phyloP scores from a whole-genome alignment of 2,113 vertebrate species.

The Eleginops maclovinus region DNA sequence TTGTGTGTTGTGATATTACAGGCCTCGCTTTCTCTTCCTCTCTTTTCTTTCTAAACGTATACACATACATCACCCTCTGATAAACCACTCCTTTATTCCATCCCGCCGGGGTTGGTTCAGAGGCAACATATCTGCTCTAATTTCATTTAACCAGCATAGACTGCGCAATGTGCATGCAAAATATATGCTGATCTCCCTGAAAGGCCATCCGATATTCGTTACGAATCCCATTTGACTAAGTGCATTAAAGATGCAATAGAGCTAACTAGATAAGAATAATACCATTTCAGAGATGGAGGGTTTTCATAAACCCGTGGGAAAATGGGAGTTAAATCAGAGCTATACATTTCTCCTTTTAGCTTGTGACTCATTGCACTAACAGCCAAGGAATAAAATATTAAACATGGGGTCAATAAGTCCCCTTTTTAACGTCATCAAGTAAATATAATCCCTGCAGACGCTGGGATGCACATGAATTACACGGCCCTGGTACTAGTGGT shows the following conservation, averaged over 20 bases:
- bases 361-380: conserved; percentile 27
- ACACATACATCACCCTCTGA: background rate
- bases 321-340: conserved; percentile 14
- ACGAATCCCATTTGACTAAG: conserved; percentile 42
- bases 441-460: conserved; percentile 53
- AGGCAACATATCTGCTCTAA: conserved; percentile 43
- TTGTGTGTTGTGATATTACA: conserved; percentile 39
- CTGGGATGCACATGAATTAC: conserved; percentile 56
- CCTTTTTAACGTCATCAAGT: conserved; percentile 26
- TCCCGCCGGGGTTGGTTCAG: conserved; percentile 17
- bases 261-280: conserved; percentile 47
- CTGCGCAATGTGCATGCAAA: conserved; percentile 15
- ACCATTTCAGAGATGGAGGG: conserved; percentile 31
- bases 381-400: conserved; percentile 46
- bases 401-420: conserved; percentile 37
- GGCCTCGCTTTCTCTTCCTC: background rate
- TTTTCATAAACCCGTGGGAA: conserved; percentile 44
- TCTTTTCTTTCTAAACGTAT: conserved; percentile 1
- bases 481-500: conserved; percentile 38
- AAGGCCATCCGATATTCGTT: conserved; percentile 23
- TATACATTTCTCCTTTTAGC: conserved; percentile 22
- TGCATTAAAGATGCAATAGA: conserved; percentile 46
- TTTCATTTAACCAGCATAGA: conserved; percentile 52
- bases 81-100: conserved; percentile 21
- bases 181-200: conserved; percentile 18